Evolutionary conservation across 2,797 vertebrate species (phyloP).

Genomic region (Coracias cyanogaster): DNA sequence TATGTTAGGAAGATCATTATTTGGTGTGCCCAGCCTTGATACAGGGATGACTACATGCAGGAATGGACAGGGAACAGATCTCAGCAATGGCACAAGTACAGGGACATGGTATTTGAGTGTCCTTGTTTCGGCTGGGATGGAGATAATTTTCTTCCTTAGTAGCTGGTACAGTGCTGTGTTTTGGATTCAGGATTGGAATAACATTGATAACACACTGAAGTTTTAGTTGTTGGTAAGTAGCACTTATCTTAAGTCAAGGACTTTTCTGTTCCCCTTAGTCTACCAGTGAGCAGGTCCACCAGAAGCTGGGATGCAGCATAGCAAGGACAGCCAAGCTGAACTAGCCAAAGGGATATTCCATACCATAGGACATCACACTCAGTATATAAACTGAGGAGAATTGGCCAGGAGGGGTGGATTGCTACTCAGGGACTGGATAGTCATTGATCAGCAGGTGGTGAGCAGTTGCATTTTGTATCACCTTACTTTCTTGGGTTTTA

Average conservation of each 20-base stretch:
- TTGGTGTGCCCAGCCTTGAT: neutral
- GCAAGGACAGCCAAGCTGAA: neutral
- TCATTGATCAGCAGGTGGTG: neutral
- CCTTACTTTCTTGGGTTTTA: neutral
- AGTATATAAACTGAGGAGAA: neutral
- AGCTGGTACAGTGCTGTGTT: neutral
- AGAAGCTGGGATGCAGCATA: neutral
- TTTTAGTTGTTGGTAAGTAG: neutral
- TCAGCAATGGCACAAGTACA: accelerated
- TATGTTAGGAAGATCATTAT: neutral
- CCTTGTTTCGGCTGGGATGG: neutral
- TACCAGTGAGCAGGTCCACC: neutral
- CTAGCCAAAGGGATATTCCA: neutral
- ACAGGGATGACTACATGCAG: accelerated
- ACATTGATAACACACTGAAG: neutral
- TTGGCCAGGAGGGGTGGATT: too few relatives aligned
- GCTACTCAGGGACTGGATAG: neutral
- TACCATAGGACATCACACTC: too few relatives aligned
- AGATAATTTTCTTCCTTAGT: neutral
- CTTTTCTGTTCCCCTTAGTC: neutral
- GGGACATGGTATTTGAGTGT: neutral
- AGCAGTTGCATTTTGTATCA: neutral
- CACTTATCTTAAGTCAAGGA: neutral
- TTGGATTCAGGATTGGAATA: neutral
- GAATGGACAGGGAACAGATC: neutral